A percentile compares a stretch with the other conserved stretches of the same genome.
phyloP scores from a whole-genome alignment of 2,113 vertebrate genomes.

The Calidris pygmaea region DNA sequence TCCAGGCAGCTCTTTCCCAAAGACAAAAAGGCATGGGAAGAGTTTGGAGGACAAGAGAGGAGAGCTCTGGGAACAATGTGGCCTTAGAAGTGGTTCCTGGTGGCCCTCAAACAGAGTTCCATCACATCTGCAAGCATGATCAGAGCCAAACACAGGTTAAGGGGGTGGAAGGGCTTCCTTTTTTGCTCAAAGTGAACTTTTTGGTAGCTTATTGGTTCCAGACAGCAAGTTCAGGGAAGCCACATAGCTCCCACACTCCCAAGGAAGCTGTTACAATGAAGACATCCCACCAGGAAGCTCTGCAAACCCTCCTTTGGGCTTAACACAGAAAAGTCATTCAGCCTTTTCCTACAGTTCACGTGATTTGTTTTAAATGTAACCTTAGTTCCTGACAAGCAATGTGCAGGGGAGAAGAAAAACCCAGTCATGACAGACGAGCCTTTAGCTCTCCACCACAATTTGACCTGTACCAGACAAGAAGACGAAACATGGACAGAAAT shows the following conservation, averaged over 20 bases:
- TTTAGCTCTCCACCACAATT: background rate
- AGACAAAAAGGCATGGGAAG: background rate
- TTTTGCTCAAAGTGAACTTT: background rate
- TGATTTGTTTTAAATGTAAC: background rate
- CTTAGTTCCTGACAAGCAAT: background rate
- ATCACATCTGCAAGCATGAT: background rate
- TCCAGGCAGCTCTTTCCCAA: background rate
- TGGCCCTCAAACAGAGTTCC: background rate
- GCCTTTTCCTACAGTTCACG: background rate
- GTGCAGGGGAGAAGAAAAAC: background rate
- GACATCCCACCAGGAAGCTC: background rate
- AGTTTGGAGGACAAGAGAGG: background rate
- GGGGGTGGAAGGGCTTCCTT: background rate
- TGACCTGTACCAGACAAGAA: background rate
- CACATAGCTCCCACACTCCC: background rate
- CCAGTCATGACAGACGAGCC: background rate
- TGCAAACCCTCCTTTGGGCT: background rate
- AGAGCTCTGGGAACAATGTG: background rate
- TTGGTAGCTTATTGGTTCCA: background rate
- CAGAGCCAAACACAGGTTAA: background rate
- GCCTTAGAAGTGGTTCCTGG: background rate
- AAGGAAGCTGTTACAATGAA: background rate
- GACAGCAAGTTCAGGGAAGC: background rate
- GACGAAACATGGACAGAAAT: background rate
- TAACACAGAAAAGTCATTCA: background rate